These are phyloP conservation scores for Oncorhynchus gorbuscha DNA, from an alignment of 2,113 vertebrate genomes.

Conservation along the genomic window DNA sequence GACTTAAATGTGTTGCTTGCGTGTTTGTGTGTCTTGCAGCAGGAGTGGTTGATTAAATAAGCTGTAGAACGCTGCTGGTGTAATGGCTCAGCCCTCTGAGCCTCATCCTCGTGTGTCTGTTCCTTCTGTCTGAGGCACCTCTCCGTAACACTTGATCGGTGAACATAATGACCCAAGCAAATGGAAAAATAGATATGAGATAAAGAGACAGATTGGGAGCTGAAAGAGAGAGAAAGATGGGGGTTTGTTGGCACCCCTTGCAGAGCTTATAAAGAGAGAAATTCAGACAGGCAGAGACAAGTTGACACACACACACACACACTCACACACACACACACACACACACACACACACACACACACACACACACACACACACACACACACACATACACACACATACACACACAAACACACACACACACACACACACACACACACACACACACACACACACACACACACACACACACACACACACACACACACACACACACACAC, in stretches of 20 bases:
- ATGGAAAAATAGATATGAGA: slow-evolving; percentile 53
- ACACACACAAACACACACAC: slow-evolving; percentile 7
- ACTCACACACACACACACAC: slow-evolving; percentile 1
- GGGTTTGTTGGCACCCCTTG: slow-evolving; percentile 53
- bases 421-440: background rate
- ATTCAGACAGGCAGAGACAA: slow-evolving; percentile 55
- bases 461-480: slow-evolving; percentile 6
- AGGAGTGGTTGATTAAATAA: slow-evolving; percentile 54
- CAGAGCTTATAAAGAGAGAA: slow-evolving; percentile 39
- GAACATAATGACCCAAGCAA: slow-evolving; percentile 24
- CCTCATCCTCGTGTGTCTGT: slow-evolving; percentile 48
- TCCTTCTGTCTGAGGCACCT: background rate
- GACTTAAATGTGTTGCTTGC: background rate
- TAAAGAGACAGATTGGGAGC: slow-evolving; percentile 35
- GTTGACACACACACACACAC: background rate
- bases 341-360: slow-evolving; percentile 8
- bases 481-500: background rate
- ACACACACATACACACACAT: slow-evolving; percentile 1
- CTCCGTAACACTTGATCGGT: no score
- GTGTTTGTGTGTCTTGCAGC: slow-evolving; percentile 24
- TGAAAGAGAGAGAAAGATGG: slow-evolving; percentile 24
- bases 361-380: background rate
- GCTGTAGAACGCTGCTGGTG: slow-evolving; percentile 60
- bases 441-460: slow-evolving; percentile 1
- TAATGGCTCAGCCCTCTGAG: slow-evolving; percentile 55